Evolutionary conservation across 2,888 invertebrate species (phyloP), one percentile per base, ranked within the genome.

Genomic region (Poecilobothrus nobilitatus): DNA sequence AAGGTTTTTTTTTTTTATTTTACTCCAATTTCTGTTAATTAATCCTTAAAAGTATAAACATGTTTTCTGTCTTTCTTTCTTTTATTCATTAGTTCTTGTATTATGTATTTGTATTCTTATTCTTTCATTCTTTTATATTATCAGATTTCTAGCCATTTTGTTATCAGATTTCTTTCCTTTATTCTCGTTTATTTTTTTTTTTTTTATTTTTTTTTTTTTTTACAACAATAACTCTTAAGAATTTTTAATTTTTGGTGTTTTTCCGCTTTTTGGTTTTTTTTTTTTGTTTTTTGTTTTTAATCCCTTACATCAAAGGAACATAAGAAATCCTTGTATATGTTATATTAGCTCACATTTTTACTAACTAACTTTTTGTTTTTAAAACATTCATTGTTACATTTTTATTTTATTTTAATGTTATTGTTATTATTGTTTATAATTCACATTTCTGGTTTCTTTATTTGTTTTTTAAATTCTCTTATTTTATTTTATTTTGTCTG

Each of bases 21-120:
- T 53, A 53, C n/a, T 53, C n/a, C n/a, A 6, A 53, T n/a, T 53
- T 18, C 53, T 53, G 53, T 53, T 53, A 53, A 53, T 53, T 53
- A 53, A 53, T 53, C 53, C 53, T 53, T 53, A 53, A 53, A 53
- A 53, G 53, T 53, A 53, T 18, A 53, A 53, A 18, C 53, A n/a
- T 53, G 53, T 53, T 53, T 53, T 18, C 53, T 53, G 53, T 53
- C 53, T 53, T 53, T n/a, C 53, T 53, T 53, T 53, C 15, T 18
- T 53, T 53, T 6, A 53, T 53, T 53, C 41, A 12, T 41, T 41
- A 9, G 15, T 41, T 12, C 15, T 15, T 27, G 27, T 27, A 27
- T 27, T 27, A 27, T 27, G 5, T 27, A 27, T 27, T 4, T 27
- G 27, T 27, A 27, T 27, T 27, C 3, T 27, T 2, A 4, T 4